Conservation (phyloP, 2,888 invertebrate genomes). For the Rhodophaea formosa region DNA sequence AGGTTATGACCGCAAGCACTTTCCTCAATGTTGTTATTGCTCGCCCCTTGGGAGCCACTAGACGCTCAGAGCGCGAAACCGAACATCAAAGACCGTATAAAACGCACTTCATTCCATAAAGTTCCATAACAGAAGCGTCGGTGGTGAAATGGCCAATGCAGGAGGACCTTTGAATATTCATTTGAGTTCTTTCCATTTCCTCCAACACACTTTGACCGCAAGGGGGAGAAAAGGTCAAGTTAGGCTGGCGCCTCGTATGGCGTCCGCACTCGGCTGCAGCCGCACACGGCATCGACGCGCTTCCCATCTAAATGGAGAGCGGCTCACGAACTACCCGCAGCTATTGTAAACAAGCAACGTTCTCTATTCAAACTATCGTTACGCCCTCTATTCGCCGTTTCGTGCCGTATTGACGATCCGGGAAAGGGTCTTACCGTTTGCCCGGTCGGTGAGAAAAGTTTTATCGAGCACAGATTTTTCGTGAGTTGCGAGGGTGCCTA, state of each 20-base stretch:
- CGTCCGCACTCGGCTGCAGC: conserved; percentile 56
- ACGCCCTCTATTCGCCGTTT: conserved; percentile 63
- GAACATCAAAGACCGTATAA: conserved; percentile 75
- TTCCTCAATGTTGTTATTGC: conserved; percentile 62
- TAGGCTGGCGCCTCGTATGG: conserved; percentile 53
- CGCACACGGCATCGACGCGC: conserved; percentile 65
- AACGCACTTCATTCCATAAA: conserved; percentile 75
- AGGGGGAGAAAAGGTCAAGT: conserved; percentile 43
- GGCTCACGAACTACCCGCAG: conserved; percentile 75
- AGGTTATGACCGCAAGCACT: conserved; percentile 57
- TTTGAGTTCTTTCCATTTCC: conserved; percentile 33
- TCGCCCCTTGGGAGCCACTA: conserved; percentile 63
- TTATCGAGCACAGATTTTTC: conserved; percentile 54
- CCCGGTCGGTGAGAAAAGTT: conserved; percentile 47
- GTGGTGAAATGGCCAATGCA: conserved; percentile 51
- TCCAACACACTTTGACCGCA: conserved; percentile 33
- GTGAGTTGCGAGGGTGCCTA: conserved; percentile 39
- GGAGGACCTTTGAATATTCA: conserved; percentile 51
- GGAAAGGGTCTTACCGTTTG: conserved; percentile 58
- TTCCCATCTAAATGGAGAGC: conserved; percentile 73
- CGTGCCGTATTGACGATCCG: conserved; percentile 60
- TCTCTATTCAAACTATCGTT: conserved; percentile 73
- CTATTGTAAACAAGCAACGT: conserved; percentile 75
- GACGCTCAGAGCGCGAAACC: conserved; percentile 66
- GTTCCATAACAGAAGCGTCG: conserved; percentile 66